Percentiles rank a stretch among this genome's conserved stretches.
phyloP scores from a whole-genome alignment of 1,140 invertebrate species.

The Arctopsyche grandis region DNA sequence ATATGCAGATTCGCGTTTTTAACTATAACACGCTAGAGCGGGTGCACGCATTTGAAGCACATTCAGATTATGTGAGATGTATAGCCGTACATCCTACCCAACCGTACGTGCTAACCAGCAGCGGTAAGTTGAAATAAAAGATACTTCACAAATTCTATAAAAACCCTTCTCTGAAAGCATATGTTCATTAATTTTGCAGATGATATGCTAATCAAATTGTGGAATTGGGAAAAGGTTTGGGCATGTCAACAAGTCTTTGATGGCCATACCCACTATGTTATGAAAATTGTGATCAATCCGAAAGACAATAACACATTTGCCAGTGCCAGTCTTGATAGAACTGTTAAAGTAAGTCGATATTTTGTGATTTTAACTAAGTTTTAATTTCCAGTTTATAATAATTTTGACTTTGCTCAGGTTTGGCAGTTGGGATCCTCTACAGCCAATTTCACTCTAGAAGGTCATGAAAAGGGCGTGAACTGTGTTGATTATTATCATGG shows the following conservation, averaged over 20 bases:
- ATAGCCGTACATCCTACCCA: slow-evolving; percentile 98
- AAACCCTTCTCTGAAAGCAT: too few relatives aligned
- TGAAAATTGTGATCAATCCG: slow-evolving; percentile 99
- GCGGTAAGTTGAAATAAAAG: slow-evolving; percentile 74
- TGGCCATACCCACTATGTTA: slow-evolving; percentile 99
- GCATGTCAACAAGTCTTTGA: slow-evolving; percentile 97
- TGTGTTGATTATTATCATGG: slow-evolving; percentile 99
- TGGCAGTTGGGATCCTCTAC: slow-evolving; percentile 97
- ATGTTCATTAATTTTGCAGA: too few relatives aligned
- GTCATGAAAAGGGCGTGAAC: slow-evolving; percentile 99
- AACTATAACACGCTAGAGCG: slow-evolving; percentile 99
- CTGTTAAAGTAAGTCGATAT: slow-evolving; percentile 81
- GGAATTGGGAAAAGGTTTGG: slow-evolving; percentile 99
- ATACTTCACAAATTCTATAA: too few relatives aligned
- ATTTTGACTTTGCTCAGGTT: slow-evolving; percentile 68
- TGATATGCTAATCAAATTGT: slow-evolving; percentile 99
- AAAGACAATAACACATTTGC: slow-evolving; percentile 99
- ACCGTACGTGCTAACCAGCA: slow-evolving; percentile 95
- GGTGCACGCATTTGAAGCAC: slow-evolving; percentile 96
- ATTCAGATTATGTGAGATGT: slow-evolving; percentile 97
- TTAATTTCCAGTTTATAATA: background rate
- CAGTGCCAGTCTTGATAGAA: slow-evolving; percentile 96
- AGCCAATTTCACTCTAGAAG: slow-evolving; percentile 98
- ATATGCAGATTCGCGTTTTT: slow-evolving; percentile 94
- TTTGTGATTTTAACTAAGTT: background rate